Evolutionary conservation across 2,888 invertebrate species (phyloP).

Genomic region (Cremastinae sp.): DNA sequence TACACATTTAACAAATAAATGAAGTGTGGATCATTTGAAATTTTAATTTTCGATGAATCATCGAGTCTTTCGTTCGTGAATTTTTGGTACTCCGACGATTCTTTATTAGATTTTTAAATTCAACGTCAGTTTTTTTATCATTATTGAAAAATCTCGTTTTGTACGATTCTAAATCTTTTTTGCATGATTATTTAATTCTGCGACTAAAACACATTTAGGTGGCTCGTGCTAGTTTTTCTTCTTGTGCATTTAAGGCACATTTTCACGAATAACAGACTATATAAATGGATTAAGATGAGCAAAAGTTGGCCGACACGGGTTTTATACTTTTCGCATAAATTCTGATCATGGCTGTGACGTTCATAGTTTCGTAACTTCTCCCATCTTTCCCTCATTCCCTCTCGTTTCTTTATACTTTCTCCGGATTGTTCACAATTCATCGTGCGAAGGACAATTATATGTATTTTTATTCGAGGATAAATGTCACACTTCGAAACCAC

Average conservation of each 20-base stretch:
- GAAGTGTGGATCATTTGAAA: too few species aligned
- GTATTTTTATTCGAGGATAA: neutral
- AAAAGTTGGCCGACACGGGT: slow-evolving; percentile 30
- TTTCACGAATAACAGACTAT: slow-evolving; percentile 3
- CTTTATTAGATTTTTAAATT: too few species aligned
- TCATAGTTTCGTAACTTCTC: slow-evolving; percentile 19
- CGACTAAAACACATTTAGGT: too few species aligned
- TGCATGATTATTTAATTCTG: too few species aligned
- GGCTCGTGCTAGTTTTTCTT: too few species aligned
- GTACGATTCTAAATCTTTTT: too few species aligned
- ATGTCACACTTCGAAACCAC: slow-evolving; percentile 12
- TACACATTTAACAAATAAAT: too few species aligned
- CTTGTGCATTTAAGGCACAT: slow-evolving; percentile 18
- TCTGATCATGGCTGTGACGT: slow-evolving; percentile 8
- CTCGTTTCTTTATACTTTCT: neutral
- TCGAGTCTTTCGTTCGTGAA: too few species aligned
- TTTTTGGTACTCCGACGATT: too few species aligned
- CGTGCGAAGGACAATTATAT: neutral
- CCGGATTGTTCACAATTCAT: slow-evolving; percentile 8
- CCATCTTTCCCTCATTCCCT: slow-evolving; percentile 8
- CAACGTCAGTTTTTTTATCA: too few species aligned
- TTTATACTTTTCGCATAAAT: slow-evolving; percentile 26
- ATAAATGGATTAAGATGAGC: neutral
- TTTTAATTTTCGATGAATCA: too few species aligned
- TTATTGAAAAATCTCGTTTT: too few species aligned